Base-by-base conservation (phyloP, 1,140 invertebrate species). In the Saccostrea cuccullata region DNA sequence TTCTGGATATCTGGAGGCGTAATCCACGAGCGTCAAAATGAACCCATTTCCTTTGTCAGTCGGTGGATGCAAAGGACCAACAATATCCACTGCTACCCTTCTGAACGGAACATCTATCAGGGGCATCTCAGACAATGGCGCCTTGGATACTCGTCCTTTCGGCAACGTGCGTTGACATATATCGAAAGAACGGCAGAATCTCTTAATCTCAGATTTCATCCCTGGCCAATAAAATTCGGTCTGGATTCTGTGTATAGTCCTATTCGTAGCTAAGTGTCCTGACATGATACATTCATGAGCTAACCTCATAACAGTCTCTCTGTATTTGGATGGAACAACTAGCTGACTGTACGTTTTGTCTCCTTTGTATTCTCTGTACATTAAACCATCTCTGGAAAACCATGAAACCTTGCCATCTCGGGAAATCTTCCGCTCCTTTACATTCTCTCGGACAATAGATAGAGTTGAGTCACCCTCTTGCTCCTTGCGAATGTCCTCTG, bases 21-120 rank as follows among this genome's bases (percentile, higher is more conserved):
- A 91, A 64, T 91, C 87, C 13, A 91, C 86, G n/a, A 90, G 20
- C 0, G 87, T 87, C 8, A 90, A 77, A 20, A 91, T 89, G 73
- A 82, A 91, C 5, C 73, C 26, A 56, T 91, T 86, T 36, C 88
- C 87, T 60, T 58, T 70, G 13, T 87, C 87, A 1, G 87, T 64
- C 6, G 84, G 17, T 55, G 89, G 91, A 17, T 89, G 30, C 23
- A 91, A 55, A 17, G 87, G 86, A 15, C 89, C 89, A 1, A 88
- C 26, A 5, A 90, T 17, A 26, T 90, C 90, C 9, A 90, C 85
- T 58, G 86, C 90, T 20, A 89, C 70, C 56, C 89, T 86, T 55
- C 90, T 67, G 47, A 91, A 91, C 0, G 90, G 88, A 20, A 30
- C 26, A 23, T 89, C 86, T 5, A 89, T 84, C 1, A 91, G 13